Evolutionary conservation across 2,797 vertebrate species (phyloP).

Genomic region (Parotocinclus haroldoi): DNA sequence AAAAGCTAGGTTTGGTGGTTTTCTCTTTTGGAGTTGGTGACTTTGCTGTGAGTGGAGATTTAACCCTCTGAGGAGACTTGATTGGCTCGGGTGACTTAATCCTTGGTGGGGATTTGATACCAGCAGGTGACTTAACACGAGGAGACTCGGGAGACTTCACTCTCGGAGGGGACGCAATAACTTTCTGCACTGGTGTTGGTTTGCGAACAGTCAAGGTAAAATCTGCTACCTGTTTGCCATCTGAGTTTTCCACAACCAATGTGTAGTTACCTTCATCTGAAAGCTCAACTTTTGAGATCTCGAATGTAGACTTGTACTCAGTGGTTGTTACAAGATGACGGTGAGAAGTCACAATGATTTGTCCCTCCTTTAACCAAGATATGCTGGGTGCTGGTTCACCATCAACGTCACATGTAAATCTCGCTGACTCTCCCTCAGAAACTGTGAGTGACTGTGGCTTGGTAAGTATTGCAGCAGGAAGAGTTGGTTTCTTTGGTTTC

Average conservation of each 20-base stretch:
- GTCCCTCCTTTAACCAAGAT: constrained; percentile 80
- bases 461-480: constrained; percentile 81
- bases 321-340: constrained; percentile 80
- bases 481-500: constrained; percentile 69
- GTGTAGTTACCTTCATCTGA: constrained; percentile 91
- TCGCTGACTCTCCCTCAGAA: constrained; percentile 80
- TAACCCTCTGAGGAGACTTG: constrained; percentile 70
- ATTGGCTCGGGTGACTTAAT: constrained; percentile 73
- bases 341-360: constrained; percentile 72
- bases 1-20: constrained; percentile 62
- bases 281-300: constrained; percentile 82
- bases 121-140: constrained; percentile 64
- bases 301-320: constrained; percentile 84
- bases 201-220: constrained; percentile 87
- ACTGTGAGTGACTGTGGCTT: constrained; percentile 88
- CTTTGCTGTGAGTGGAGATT: constrained; percentile 62
- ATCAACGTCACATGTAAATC: constrained; percentile 87
- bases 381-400: constrained; percentile 86
- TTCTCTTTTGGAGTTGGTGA: constrained; percentile 69
- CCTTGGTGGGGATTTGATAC: constrained; percentile 69
- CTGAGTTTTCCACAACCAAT: constrained; percentile 83
- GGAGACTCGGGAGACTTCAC: constrained; percentile 83
- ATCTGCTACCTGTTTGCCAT: constrained; percentile 85
- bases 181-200: constrained; percentile 74
- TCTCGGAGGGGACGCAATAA: constrained; percentile 72